Percentiles rank a stretch among this genome's conserved stretches.
These are phyloP conservation scores for Urophycis tenuis DNA, from an alignment of 2,797 vertebrate species.

Conservation along the genomic window DNA sequence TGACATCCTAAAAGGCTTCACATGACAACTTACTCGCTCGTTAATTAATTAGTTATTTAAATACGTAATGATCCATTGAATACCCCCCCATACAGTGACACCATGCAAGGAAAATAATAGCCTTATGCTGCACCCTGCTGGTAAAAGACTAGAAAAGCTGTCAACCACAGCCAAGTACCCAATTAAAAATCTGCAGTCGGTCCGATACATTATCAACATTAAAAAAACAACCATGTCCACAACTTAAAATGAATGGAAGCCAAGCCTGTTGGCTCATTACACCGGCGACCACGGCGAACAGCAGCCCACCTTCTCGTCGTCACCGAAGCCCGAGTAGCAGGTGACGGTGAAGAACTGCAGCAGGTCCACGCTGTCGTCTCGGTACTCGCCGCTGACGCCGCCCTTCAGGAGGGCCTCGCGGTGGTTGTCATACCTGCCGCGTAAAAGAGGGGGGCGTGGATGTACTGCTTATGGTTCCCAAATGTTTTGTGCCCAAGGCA, in stretches of 20 bases:
- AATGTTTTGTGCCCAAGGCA: no score
- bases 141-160: neutral
- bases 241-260: neutral
- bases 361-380: constrained; percentile 88
- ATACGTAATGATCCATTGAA: neutral
- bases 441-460: neutral
- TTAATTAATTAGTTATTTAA: no score
- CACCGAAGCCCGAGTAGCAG: constrained; percentile 89
- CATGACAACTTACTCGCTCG: no score
- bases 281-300: neutral
- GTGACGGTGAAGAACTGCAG: constrained; percentile 89
- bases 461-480: no score
- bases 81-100: neutral
- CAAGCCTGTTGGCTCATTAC: neutral
- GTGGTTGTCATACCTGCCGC: constrained; percentile 91
- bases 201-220: neutral
- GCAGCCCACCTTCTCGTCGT: constrained; percentile 84
- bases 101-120: neutral
- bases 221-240: neutral
- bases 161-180: neutral
- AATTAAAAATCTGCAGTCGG: neutral
- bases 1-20: no score
- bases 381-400: constrained; percentile 82
- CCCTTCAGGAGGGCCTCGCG: constrained; percentile 89
- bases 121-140: constrained; percentile 10